These are phyloP conservation scores for Nasonia longicornis DNA, from an alignment of 1,140 invertebrate species.

Conservation along the genomic window DNA sequence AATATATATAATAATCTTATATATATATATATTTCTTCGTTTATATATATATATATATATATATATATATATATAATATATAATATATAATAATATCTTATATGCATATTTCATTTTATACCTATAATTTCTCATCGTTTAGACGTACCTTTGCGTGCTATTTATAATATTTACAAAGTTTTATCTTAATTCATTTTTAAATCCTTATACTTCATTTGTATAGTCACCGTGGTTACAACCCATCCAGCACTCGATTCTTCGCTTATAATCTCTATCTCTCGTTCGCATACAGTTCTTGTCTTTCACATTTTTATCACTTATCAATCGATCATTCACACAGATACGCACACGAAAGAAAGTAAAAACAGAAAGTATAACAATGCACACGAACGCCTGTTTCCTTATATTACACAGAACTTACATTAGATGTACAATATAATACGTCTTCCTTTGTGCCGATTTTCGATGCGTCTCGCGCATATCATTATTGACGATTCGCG, in stretches of 20 bases:
- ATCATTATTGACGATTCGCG: constrained; percentile 27
- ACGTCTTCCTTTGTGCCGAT: constrained; percentile 54
- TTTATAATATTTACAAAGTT: constrained; percentile 68
- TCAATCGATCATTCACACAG: constrained; percentile 22
- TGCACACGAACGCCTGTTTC: constrained; percentile 44
- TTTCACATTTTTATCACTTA: not conserved
- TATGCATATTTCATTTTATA: constrained; percentile 68
- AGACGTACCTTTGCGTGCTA: constrained; percentile 64
- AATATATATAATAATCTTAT: constrained; percentile 62
- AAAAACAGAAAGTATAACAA: constrained; percentile 34
- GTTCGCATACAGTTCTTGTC: constrained; percentile 48
- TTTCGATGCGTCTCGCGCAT: constrained; percentile 47
- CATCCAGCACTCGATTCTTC: constrained; percentile 42
- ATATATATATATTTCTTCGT: constrained; percentile 51
- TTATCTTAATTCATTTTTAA: constrained; percentile 48
- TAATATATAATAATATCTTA: constrained; percentile 66
- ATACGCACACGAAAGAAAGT: constrained; percentile 24
- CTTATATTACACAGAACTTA: constrained; percentile 55
- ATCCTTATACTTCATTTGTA: constrained; percentile 43
- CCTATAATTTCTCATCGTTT: constrained; percentile 66
- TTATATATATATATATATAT: constrained; percentile 59
- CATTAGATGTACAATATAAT: constrained; percentile 52
- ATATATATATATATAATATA: constrained; percentile 62
- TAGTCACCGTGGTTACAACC: constrained; percentile 50
- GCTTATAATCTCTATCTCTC: constrained; percentile 6